Evolutionary conservation across 2,888 invertebrate species (phyloP).

Genomic region (Drosophila pseudotalamancana): DNA sequence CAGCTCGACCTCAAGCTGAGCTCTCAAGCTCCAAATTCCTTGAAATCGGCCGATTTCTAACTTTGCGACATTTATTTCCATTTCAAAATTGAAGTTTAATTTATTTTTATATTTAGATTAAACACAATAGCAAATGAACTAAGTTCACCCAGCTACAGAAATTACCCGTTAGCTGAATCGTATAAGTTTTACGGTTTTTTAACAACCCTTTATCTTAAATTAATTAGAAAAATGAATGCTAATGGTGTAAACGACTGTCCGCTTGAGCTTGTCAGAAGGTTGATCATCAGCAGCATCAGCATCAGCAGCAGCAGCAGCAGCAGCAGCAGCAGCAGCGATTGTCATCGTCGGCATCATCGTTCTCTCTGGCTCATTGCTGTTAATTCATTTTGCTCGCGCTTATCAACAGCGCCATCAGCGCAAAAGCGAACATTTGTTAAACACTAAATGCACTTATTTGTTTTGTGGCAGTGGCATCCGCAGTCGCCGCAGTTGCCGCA

Average conservation of each 20-base stretch:
- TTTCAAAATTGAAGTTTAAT: no score
- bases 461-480: conserved; percentile 58
- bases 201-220: conserved; percentile 15
- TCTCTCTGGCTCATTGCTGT: conserved; percentile 54
- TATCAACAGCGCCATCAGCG: conserved; percentile 76
- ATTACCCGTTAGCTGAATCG: not conserved
- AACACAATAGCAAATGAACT: no score
- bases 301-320: conserved; percentile 24
- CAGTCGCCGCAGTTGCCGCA: conserved; percentile 18
- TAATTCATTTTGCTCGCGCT: conserved; percentile 69
- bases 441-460: conserved; percentile 81
- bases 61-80: no score
- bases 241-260: conserved; percentile 29
- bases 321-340: conserved; percentile 25
- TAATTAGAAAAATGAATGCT: conserved; percentile 33
- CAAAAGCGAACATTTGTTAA: conserved; percentile 78
- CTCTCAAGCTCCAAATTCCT: not conserved
- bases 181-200: conserved; percentile 1
- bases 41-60: no score
- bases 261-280: conserved; percentile 13
- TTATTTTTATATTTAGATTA: not conserved
- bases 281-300: conserved; percentile 35
- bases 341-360: conserved; percentile 48
- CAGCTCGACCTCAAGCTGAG: conserved; percentile 38
- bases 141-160: no score